Evolutionary conservation across 1,140 invertebrate species (phyloP), one percentile per base, ranked within the genome.

Genomic region (Hermatobates lingyangjiaoensis): DNA sequence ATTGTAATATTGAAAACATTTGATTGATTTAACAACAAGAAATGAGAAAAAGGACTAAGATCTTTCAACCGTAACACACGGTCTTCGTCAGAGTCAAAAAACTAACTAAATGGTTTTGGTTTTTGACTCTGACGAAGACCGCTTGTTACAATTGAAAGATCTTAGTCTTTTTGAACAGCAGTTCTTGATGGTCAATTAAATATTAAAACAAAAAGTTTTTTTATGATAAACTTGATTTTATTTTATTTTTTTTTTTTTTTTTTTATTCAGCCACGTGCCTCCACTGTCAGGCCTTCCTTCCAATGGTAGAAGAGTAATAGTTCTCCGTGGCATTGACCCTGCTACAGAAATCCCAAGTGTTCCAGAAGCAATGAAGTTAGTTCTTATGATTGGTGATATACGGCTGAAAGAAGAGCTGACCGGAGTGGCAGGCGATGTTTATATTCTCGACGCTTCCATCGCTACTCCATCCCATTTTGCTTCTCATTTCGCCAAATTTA

Each of bases 351-450:
- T 74, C 0, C 71, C 72, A 1, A 72, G 74, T 47, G 67, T 78
- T 3, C 59, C 74, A 3, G 82, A 86, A 48, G 72, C 72, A n/a
- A 75, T 85, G 71, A 87, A 87, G 63, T 63, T 84, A 1, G 76
- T 81, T 0, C 63, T 86, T 1, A 87, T 87, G 83, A 79, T 86
- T 27, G 83, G 83, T 1, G 83, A 87, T 57, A 67, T 86, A 1
- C 71, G 83, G n/a, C 64, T 87, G 12, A 74, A 71, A 4, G 83
- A 84, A 55, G 83, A 87, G 61, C 64, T 70, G 28, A 70, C 74
- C 3, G 83, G 83, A 15, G 83, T 87, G 4, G 83, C 82, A 15
- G 83, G 83, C 0, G 83, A 87, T 57, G 76, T 86, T 18, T 87
- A 84, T 58, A 73, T 87, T 24, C 61, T 87, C 27, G 83, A 87